phyloP scores from a whole-genome alignment of 2,113 vertebrate genomes.

The Elgaria multicarinata region DNA sequence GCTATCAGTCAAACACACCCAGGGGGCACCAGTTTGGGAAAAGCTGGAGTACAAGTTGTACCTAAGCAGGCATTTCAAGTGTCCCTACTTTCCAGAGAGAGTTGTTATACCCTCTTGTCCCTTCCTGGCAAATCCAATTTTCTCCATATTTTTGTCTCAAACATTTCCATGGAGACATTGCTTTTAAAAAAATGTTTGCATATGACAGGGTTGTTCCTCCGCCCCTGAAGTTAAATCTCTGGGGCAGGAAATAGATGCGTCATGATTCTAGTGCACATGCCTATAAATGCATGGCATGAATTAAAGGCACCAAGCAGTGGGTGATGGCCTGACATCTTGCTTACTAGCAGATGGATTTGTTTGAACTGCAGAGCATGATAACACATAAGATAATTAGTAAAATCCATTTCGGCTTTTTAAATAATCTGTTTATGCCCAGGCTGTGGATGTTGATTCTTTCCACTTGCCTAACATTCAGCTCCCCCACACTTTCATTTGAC shows the following conservation, averaged over 20 bases:
- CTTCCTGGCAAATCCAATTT: background rate
- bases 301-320: background rate
- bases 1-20: background rate
- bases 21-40: background rate
- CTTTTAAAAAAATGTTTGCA: background rate
- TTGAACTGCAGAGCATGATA: background rate
- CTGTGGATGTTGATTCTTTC: background rate
- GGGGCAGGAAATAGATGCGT: background rate
- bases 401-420: background rate
- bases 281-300: background rate
- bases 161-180: background rate
- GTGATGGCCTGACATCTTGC: background rate
- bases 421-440: background rate
- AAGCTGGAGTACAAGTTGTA: background rate
- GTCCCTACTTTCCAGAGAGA: background rate
- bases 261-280: background rate
- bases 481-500: background rate
- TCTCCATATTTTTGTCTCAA: background rate
- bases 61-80: background rate
- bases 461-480: background rate
- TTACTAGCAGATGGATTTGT: background rate
- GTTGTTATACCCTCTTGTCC: too few relatives aligned
- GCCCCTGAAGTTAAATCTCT: background rate
- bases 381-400: background rate
- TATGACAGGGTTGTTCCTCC: background rate